Evolutionary conservation across 2,797 vertebrate genomes (phyloP).

Genomic region (Thamnophis elegans): DNA sequence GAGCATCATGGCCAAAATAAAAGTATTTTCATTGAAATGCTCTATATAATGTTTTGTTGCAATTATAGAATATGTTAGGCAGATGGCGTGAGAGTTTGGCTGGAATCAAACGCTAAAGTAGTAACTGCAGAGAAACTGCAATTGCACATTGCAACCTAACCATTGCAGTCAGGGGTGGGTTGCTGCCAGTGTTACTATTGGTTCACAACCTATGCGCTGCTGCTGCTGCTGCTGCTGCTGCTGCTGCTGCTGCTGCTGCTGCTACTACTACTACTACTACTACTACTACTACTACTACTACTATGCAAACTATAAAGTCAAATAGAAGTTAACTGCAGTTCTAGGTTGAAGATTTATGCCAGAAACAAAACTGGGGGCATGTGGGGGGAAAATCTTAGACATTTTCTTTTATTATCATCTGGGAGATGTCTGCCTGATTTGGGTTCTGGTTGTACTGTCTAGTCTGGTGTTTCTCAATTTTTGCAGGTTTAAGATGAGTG

Average conservation of each 20-base stretch:
- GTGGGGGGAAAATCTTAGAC: not conserved
- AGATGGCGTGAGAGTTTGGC: not conserved
- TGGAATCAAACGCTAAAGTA: not conserved
- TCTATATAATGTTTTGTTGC: not conserved
- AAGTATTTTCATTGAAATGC: not conserved
- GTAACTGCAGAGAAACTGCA: not conserved
- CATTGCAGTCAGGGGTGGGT: not conserved
- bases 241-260: no score
- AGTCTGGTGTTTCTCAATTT: no score
- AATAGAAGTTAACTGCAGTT: not conserved
- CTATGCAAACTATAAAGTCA: not conserved
- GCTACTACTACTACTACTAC: no score
- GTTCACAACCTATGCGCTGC: no score
- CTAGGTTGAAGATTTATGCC: not conserved
- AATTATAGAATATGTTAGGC: constrained; percentile 39
- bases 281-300: no score
- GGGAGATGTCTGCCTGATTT: not conserved
- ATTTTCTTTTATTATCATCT: not conserved
- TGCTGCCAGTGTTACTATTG: no score
- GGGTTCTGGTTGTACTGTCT: not conserved
- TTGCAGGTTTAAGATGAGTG: no score
- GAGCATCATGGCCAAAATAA: not conserved
- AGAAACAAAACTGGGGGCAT: not conserved
- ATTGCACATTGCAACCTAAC: not conserved
- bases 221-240: no score